Conservation (phyloP, 2,797 vertebrate genomes). For the Pseudotriccus pelzelni region DNA sequence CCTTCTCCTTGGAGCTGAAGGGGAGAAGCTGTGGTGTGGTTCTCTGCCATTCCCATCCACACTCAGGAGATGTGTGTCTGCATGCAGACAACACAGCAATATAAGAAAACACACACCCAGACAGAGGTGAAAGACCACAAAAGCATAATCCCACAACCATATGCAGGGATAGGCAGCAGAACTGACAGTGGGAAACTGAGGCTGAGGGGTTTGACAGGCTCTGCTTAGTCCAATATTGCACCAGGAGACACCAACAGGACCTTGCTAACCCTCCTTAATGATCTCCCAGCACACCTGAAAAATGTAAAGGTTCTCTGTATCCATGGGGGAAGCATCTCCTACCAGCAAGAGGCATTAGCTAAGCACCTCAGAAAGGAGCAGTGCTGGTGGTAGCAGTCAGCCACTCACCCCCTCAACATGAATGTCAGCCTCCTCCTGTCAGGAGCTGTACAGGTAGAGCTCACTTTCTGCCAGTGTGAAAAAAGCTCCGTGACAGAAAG, state of each 20-base stretch:
- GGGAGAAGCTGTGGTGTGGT: background rate
- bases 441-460: background rate
- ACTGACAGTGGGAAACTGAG: fast-evolving
- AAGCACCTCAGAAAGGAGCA: background rate
- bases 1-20: background rate
- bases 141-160: background rate
- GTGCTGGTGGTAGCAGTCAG: background rate
- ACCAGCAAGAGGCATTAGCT: background rate
- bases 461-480: background rate
- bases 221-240: background rate
- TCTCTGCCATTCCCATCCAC: background rate
- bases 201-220: background rate
- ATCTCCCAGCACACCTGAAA: background rate
- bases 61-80: background rate
- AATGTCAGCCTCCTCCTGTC: background rate
- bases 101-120: background rate
- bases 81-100: background rate
- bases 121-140: fast-evolving
- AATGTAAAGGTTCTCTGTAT: background rate
- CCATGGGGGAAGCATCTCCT: background rate
- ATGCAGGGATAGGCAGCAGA: background rate
- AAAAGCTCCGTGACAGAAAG: fast-evolving
- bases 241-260: background rate
- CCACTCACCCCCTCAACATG: fast-evolving
- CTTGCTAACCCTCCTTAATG: background rate